Percentiles rank a stretch among this genome's conserved stretches.
phyloP scores from a whole-genome alignment of 2,797 vertebrate genomes.

The Carcharodon carcharias region DNA sequence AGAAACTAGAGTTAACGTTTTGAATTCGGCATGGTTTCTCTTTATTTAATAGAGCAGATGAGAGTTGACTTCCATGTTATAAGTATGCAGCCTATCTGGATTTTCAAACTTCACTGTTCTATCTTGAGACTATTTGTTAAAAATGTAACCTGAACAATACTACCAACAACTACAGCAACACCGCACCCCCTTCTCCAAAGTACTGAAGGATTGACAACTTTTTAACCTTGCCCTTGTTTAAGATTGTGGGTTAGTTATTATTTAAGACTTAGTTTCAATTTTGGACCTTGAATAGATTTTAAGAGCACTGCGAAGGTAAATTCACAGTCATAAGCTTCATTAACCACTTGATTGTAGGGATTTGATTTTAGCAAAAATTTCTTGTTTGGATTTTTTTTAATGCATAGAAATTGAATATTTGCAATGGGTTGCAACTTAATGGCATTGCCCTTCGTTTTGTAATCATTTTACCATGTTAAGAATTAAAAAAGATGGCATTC shows the following conservation, averaged over 20 bases:
- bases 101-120: background rate
- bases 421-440: background rate
- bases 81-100: background rate
- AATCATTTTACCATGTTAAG: background rate
- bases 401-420: background rate
- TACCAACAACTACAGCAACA: background rate
- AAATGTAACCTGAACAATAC: background rate
- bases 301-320: background rate
- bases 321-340: background rate
- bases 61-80: background rate
- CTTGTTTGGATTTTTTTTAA: background rate
- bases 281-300: background rate
- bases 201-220: background rate
- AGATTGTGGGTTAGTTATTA: background rate
- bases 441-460: background rate
- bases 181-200: background rate
- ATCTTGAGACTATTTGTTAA: background rate
- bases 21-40: background rate
- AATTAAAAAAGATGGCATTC: background rate
- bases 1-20: too few relatives aligned
- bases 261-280: background rate
- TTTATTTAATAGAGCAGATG: background rate
- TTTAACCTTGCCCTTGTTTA: background rate
- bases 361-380: background rate
- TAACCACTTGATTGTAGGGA: background rate